Evolutionary conservation across 2,888 invertebrate genomes (phyloP), one percentile per base, ranked within the genome.

Genomic region (Drosophila buzzatii): DNA sequence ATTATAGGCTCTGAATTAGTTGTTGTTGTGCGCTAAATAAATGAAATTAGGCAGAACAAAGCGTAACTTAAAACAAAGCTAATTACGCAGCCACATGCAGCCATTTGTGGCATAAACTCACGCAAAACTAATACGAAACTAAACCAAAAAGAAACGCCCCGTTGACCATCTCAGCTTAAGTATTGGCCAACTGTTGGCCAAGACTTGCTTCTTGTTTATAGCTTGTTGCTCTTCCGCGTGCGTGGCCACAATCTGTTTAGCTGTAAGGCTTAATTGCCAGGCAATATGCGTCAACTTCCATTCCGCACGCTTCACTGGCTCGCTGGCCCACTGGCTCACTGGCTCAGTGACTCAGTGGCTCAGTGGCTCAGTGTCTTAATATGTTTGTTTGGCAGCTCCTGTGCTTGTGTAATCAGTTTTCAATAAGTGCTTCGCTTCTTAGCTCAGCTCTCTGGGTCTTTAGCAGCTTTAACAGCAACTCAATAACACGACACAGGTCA

Each of bases 241-340:
- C 75, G 53, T 73, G 73, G 59, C 62, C 79, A 72, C 80, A 80
- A 88, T 82, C 79, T 85, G 85, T 78, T 87, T 76, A 77, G 68
- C 71, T 75, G 69, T 69, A 63, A 70, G 52, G 78, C 83, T 78
- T 90, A 90, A 90, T 86, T 86, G 86, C 83, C 57, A 65, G 83
- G 81, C 86, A 84, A 89, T 84, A 87, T 85, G 81, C 74, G 65
- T 69, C 75, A 70, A 65, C 78, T 66, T 72, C 53, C 55, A 57
- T 18, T 44, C 45, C 45, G 56, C 53, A 59, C 62, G 63, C 73
- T 49, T 63, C 71, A 70, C 31, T 74, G 58, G 37, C 39, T 45
- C 44, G 14, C 8, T 20, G 42, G 20, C 42, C 0, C 39, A 16
- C 2, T 39, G 39, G n/a, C 53, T 10, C 27, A 31, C 2, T 20